phyloP scores from a whole-genome alignment of 2,113 vertebrate genomes.

The Salminus brasiliensis region DNA sequence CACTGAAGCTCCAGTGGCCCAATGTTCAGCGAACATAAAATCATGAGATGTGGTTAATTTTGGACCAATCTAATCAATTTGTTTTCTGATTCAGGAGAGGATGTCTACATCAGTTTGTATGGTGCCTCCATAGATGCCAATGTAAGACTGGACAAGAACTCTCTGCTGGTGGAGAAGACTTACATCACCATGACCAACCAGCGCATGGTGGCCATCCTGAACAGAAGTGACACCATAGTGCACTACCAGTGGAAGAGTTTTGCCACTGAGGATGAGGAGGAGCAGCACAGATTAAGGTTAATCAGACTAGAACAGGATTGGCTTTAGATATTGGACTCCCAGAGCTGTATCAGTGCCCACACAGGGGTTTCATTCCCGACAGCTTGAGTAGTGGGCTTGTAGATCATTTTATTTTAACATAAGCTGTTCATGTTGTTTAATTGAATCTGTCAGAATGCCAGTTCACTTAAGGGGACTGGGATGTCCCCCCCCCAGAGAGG shows the following conservation, averaged over 20 bases:
- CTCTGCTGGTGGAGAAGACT: conserved; percentile 76
- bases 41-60: not conserved
- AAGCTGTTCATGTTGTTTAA: not conserved
- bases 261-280: conserved; percentile 76
- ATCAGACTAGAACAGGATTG: not conserved
- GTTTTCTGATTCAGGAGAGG: conserved; percentile 77
- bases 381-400: not conserved
- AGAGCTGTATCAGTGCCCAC: not conserved
- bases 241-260: conserved; percentile 83
- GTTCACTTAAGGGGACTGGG: not conserved
- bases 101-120: conserved; percentile 73
- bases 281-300: conserved; percentile 74
- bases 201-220: conserved; percentile 75
- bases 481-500: not conserved
- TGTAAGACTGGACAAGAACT: conserved; percentile 78
- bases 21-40: not conserved
- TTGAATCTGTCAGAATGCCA: not conserved
- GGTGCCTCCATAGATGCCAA: conserved; percentile 79
- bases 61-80: not conserved
- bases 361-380: not conserved
- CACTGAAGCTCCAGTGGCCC: not conserved
- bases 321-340: not conserved
- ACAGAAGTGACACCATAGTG: conserved; percentile 77
- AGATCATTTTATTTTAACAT: not conserved
- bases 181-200: conserved; percentile 74